Percentiles rank a stretch among this genome's conserved stretches.
phyloP scores from a whole-genome alignment of 2,888 invertebrate species.

The Drosophila borborema region DNA sequence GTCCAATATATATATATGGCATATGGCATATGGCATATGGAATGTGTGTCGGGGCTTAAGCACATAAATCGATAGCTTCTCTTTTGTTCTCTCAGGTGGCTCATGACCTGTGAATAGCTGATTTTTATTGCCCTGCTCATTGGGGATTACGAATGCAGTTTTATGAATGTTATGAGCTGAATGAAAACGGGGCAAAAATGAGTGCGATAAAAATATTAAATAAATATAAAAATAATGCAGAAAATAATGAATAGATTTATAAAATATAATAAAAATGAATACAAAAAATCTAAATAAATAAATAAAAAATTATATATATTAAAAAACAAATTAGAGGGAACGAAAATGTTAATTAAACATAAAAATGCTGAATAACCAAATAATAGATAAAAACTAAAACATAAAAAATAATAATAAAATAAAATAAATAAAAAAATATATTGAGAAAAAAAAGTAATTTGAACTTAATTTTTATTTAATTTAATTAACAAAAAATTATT shows the following conservation, averaged over 20 bases:
- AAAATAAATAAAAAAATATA: too few species aligned
- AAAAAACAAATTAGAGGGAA: too few species aligned
- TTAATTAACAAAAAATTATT: too few species aligned
- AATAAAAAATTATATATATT: too few species aligned
- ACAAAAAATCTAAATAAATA: background rate
- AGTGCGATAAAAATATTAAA: background rate
- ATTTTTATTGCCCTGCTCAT: conserved; percentile 25
- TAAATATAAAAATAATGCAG: background rate
- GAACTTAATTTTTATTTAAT: too few species aligned
- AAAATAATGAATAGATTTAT: background rate
- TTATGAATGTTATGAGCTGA: background rate
- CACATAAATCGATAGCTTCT: conserved; percentile 43
- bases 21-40: background rate
- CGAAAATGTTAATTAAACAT: too few species aligned
- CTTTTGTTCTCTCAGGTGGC: conserved; percentile 44
- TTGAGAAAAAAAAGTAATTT: too few species aligned
- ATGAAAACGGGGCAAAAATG: background rate
- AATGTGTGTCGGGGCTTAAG: conserved; percentile 33
- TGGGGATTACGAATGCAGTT: conserved; percentile 11
- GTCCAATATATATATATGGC: conserved; percentile 5
- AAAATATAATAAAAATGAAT: background rate
- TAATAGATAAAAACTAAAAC: too few species aligned
- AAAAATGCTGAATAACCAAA: too few species aligned
- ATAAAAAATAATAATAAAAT: too few species aligned
- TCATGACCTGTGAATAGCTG: conserved; percentile 36